These are phyloP conservation scores for Scaptomyza flava DNA, from an alignment of 2,888 invertebrate species.

Conservation along the genomic window DNA sequence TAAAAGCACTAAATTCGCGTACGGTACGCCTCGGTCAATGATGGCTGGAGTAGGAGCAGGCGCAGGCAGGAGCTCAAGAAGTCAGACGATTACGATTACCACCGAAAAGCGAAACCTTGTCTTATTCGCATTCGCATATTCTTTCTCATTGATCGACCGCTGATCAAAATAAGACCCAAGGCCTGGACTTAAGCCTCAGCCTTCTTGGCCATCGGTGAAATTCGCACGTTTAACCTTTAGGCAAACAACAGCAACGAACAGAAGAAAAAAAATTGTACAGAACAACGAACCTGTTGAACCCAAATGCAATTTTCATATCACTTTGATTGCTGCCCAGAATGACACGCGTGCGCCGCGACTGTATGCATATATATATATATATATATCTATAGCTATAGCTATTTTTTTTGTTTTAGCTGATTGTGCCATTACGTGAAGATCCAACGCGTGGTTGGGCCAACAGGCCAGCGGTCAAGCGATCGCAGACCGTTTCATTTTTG, in stretches of 20 bases:
- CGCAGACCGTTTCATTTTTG: constrained; percentile 60
- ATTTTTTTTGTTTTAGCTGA: constrained; percentile 32
- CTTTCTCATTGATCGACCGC: constrained; percentile 63
- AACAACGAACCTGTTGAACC: constrained; percentile 80
- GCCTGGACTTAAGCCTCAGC: constrained; percentile 24
- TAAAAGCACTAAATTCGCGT: constrained; percentile 71
- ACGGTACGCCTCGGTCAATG: constrained; percentile 66
- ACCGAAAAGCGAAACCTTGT: constrained; percentile 66
- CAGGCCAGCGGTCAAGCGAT: constrained; percentile 34
- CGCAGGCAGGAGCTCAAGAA: constrained; percentile 64
- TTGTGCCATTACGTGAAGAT: constrained; percentile 55
- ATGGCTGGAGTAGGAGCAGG: constrained; percentile 46
- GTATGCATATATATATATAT: neutral
- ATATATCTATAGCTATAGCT: constrained; percentile 41
- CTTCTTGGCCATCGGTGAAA: constrained; percentile 71
- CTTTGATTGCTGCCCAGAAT: constrained; percentile 82
- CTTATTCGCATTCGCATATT: constrained; percentile 30
- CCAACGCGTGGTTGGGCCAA: constrained; percentile 66
- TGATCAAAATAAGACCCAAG: constrained; percentile 52
- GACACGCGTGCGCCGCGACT: constrained; percentile 74
- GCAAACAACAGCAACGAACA: constrained; percentile 53
- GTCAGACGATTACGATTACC: constrained; percentile 79
- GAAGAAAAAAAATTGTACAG: neutral
- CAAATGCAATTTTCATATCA: constrained; percentile 82
- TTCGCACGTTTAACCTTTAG: constrained; percentile 82